A percentile compares a stretch with the other conserved stretches of the same genome.
Evolutionary conservation across 2,888 invertebrate genomes (phyloP).

Genomic region (Erebia epiphron): DNA sequence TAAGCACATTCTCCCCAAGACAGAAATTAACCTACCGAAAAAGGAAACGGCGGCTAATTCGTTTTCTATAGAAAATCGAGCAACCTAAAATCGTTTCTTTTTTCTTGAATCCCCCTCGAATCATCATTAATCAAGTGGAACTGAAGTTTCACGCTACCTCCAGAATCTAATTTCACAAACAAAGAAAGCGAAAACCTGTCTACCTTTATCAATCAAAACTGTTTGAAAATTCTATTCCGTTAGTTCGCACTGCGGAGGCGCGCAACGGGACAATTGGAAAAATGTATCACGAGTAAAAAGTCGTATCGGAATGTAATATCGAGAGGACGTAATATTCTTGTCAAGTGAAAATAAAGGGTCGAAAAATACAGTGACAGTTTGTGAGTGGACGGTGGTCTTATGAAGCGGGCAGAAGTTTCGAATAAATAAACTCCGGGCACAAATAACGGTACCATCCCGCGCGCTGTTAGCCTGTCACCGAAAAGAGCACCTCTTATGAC

Average conservation of each 20-base stretch:
- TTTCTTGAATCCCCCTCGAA: slow-evolving; percentile 61
- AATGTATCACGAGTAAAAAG: slow-evolving; percentile 82
- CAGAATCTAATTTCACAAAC: slow-evolving; percentile 80
- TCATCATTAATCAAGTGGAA: slow-evolving; percentile 79
- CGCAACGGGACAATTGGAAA: slow-evolving; percentile 78
- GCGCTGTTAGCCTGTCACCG: slow-evolving; percentile 56
- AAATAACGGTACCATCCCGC: slow-evolving; percentile 70
- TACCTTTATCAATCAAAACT: slow-evolving; percentile 83
- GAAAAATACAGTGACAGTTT: slow-evolving; percentile 78
- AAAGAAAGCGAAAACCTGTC: slow-evolving; percentile 81
- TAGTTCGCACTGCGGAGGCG: slow-evolving; percentile 71
- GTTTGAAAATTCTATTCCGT: slow-evolving; percentile 80
- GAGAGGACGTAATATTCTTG: slow-evolving; percentile 77
- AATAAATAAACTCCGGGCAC: slow-evolving; percentile 74
- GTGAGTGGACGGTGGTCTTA: slow-evolving; percentile 78
- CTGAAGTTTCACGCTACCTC: slow-evolving; percentile 75
- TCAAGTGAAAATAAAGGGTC: slow-evolving; percentile 81
- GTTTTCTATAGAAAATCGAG: slow-evolving; percentile 59
- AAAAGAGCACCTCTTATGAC: slow-evolving; percentile 65
- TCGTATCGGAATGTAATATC: slow-evolving; percentile 80
- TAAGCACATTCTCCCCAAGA: slow-evolving; percentile 60
- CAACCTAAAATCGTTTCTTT: slow-evolving; percentile 67
- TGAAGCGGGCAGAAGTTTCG: slow-evolving; percentile 69
- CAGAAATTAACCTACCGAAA: slow-evolving; percentile 50
- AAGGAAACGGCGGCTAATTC: slow-evolving; percentile 48